These are phyloP conservation scores for Leucoraja erinaceus DNA, from an alignment of 2,113 vertebrate species.

Conservation along the genomic window DNA sequence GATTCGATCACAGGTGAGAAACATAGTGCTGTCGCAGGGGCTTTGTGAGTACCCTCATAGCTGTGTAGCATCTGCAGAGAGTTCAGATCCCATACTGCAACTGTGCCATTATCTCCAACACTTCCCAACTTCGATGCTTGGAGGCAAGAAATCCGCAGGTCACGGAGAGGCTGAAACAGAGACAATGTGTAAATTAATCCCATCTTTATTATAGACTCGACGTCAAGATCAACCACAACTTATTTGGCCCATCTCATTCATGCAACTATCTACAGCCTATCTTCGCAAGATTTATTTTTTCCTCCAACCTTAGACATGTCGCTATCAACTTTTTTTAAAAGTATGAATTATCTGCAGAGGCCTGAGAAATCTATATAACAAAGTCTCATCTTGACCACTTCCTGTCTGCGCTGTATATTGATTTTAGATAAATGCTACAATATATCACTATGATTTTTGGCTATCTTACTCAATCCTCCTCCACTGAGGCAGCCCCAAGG, in stretches of 20 bases:
- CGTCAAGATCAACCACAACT: background rate
- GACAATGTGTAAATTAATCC: background rate
- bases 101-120: constrained; percentile 8
- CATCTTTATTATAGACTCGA: background rate
- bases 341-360: background rate
- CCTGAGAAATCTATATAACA: background rate
- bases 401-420: too few species aligned
- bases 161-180: constrained; percentile 30
- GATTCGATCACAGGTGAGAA: constrained; percentile 22
- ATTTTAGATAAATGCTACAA: too few species aligned
- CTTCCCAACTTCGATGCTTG: constrained; percentile 21
- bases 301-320: background rate
- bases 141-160: constrained; percentile 27
- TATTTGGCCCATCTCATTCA: background rate
- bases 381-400: too few species aligned
- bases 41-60: constrained; percentile 24
- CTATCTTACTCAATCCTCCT: too few species aligned
- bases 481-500: too few species aligned
- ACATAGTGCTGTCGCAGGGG: constrained; percentile 32
- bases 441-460: too few species aligned
- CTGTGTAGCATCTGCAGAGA: background rate
- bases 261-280: too few species aligned
- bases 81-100: constrained; percentile 35
- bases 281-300: background rate
- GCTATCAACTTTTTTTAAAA: background rate